Conservation (phyloP, 2,797 vertebrate genomes). For the Knipowitschia caucasica region DNA sequence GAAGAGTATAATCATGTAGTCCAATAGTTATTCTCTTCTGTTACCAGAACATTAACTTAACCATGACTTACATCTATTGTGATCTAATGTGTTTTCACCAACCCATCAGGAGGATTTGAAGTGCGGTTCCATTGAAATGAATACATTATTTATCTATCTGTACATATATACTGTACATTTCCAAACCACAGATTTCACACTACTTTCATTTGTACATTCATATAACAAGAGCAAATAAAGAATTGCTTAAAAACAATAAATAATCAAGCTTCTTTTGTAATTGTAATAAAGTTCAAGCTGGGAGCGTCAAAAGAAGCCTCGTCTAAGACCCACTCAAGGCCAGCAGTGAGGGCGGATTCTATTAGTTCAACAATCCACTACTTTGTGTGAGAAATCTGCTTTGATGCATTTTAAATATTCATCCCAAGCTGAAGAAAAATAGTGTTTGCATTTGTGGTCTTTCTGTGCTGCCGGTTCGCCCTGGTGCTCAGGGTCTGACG, state of each 20-base stretch:
- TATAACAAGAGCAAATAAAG: not conserved
- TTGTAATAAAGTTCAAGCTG: not conserved
- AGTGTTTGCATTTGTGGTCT: conserved; percentile 10
- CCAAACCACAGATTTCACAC: not conserved
- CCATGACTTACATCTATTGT: not conserved
- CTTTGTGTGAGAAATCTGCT: not conserved
- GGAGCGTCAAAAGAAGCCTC: conserved; percentile 17
- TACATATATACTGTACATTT: no score
- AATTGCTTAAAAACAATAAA: conserved; percentile 15
- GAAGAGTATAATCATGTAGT: not conserved
- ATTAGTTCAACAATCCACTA: conserved; percentile 2
- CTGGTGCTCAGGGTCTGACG: conserved; percentile 9
- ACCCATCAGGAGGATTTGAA: no score
- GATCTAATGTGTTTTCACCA: no score
- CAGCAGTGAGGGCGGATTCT: conserved; percentile 9
- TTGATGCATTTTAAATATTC: not conserved
- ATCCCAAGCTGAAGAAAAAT: not conserved
- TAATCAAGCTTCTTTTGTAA: conserved; percentile 20
- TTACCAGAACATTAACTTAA: no score
- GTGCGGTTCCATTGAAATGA: no score
- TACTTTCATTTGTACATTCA: not conserved
- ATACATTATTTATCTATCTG: no score
- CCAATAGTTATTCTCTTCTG: no score
- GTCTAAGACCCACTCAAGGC: not conserved
- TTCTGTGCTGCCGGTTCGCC: not conserved